These are phyloP conservation scores for Corythoichthys haematopterus DNA, from an alignment of 2,113 vertebrate species.

Conservation along the genomic window DNA sequence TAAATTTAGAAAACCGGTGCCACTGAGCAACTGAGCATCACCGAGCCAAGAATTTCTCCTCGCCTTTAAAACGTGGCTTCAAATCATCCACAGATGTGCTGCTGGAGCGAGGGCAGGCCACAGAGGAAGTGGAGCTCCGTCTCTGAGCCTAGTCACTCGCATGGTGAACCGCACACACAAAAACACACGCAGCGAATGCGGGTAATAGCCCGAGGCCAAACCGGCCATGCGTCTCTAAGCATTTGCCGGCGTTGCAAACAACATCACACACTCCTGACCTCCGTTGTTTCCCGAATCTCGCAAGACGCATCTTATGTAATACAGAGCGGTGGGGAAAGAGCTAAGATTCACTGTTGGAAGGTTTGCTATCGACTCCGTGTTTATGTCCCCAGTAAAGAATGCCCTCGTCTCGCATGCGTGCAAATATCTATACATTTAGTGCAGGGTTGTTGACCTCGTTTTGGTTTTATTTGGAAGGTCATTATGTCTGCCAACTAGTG, in stretches of 20 bases:
- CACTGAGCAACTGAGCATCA: constrained; percentile 24
- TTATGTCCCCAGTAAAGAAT: constrained; percentile 34
- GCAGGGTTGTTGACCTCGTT: too few relatives aligned
- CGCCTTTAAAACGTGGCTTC: constrained; percentile 43
- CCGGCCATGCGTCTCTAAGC: constrained; percentile 58
- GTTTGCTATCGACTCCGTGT: constrained; percentile 19
- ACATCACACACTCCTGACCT: constrained; percentile 58
- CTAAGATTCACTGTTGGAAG: constrained; percentile 32
- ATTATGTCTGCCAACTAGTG: too few relatives aligned
- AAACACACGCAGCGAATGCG: constrained; percentile 19
- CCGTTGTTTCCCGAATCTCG: constrained; percentile 28
- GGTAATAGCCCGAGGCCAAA: constrained; percentile 48
- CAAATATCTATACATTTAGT: too few relatives aligned
- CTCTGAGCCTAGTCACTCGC: constrained; percentile 39
- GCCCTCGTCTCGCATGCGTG: constrained; percentile 15
- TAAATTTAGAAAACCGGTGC: constrained; percentile 45
- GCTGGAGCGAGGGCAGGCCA: constrained; percentile 36
- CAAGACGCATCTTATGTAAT: constrained; percentile 56
- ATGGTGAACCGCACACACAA: constrained; percentile 27
- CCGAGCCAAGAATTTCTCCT: constrained; percentile 23
- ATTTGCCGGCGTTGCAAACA: constrained; percentile 52
- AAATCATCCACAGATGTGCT: constrained; percentile 66
- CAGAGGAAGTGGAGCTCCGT: constrained; percentile 39
- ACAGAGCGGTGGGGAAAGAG: constrained; percentile 21
- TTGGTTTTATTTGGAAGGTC: too few relatives aligned